Conservation (phyloP, 2,888 invertebrate species). For the Temnothorax ravouxi region DNA sequence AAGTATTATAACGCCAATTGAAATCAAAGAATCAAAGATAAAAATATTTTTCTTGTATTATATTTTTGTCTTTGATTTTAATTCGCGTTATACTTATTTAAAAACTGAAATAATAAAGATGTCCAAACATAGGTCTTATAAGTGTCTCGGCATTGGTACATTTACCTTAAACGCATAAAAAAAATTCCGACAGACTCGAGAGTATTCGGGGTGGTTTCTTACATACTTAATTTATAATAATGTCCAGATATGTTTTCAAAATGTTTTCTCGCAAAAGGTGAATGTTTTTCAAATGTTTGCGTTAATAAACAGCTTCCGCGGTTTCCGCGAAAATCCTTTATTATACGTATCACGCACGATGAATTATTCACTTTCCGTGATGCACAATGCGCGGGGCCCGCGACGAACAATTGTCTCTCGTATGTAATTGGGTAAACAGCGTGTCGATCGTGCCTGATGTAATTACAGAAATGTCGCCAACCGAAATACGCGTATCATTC, state of each 20-base stretch:
- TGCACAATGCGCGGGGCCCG: constrained; percentile 17
- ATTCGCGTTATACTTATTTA: too few relatives aligned
- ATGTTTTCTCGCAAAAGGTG: neutral
- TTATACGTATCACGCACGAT: constrained; percentile 24
- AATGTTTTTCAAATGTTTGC: neutral
- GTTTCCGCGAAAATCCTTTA: constrained; percentile 24
- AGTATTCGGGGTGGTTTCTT: neutral
- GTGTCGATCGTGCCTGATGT: constrained; percentile 41
- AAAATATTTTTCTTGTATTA: too few relatives aligned
- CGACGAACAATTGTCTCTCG: constrained; percentile 45
- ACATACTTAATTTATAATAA: neutral
- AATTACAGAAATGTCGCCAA: constrained; percentile 22
- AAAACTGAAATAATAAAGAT: too few relatives aligned
- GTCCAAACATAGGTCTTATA: too few relatives aligned
- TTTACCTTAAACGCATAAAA: neutral
- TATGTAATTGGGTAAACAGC: constrained; percentile 41
- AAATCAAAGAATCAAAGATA: too few relatives aligned
- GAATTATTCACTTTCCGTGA: constrained; percentile 53
- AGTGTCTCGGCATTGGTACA: too few relatives aligned
- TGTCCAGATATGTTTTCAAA: neutral
- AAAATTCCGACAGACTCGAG: neutral
- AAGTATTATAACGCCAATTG: too few relatives aligned
- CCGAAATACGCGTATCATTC: constrained; percentile 33
- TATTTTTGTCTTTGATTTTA: too few relatives aligned
- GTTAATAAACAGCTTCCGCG: neutral